Percentiles rank a stretch among this genome's conserved stretches.
Conservation (phyloP, 2,113 vertebrate genomes). For the Rhinolophus sinicus region DNA sequence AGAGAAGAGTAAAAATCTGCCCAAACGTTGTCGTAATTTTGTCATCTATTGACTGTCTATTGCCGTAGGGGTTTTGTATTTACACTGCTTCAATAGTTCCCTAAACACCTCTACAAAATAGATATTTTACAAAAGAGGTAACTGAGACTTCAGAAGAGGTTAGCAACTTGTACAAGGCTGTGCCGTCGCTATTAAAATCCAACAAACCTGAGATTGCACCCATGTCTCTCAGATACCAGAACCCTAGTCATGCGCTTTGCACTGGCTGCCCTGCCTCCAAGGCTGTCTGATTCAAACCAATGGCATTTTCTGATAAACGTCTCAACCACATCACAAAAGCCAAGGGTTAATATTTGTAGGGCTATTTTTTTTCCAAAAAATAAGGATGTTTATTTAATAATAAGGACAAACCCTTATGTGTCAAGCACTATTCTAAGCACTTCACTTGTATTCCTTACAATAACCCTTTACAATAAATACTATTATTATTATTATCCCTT, state of each 20-base stretch:
- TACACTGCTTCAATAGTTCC: not conserved
- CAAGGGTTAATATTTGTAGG: not conserved
- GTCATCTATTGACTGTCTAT: not conserved
- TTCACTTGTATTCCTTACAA: not conserved
- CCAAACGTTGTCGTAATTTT: not conserved
- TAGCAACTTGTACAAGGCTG: not conserved
- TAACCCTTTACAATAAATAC: not conserved
- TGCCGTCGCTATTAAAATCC: not conserved
- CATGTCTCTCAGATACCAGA: not conserved
- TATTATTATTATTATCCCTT: not conserved
- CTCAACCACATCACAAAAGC: not conserved
- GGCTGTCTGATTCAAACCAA: not conserved
- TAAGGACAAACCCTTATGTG: not conserved
- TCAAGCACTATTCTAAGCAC: not conserved
- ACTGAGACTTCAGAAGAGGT: not conserved
- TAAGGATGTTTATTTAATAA: not conserved
- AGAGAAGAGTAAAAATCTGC: not conserved
- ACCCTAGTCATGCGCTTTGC: accelerated
- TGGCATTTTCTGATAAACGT: not conserved
- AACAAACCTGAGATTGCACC: not conserved
- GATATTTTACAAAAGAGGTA: not conserved
- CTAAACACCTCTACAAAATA: not conserved
- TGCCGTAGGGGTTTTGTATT: not conserved
- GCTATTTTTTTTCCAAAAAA: not conserved
- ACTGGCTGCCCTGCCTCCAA: not conserved